Conservation (phyloP, 2,888 invertebrate species). For the Vandiemenella viatica region DNA sequence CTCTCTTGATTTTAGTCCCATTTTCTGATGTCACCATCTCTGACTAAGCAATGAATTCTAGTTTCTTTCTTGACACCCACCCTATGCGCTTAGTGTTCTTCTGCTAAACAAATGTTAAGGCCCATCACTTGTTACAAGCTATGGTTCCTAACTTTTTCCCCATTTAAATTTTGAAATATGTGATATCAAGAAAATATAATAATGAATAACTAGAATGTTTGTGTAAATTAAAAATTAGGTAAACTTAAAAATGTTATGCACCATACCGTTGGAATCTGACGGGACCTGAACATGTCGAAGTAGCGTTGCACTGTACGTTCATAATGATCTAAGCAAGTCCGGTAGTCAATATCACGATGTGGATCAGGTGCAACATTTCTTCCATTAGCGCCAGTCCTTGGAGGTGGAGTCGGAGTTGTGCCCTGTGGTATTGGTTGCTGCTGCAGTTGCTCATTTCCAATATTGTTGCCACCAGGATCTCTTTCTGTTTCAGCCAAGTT, state of each 20-base stretch:
- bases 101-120: too few relatives aligned
- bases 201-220: too few relatives aligned
- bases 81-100: too few relatives aligned
- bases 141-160: too few relatives aligned
- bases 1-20: too few relatives aligned
- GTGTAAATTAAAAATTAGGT: too few relatives aligned
- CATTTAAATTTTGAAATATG: neutral
- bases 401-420: slow-evolving; percentile 5
- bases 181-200: too few relatives aligned
- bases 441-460: slow-evolving; percentile 4
- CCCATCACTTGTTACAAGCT: too few relatives aligned
- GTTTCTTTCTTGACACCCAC: too few relatives aligned
- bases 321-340: slow-evolving; percentile 35
- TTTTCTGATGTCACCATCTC: too few relatives aligned
- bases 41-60: too few relatives aligned
- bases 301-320: slow-evolving; percentile 35
- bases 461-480: neutral
- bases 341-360: slow-evolving; percentile 32
- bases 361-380: slow-evolving; percentile 33
- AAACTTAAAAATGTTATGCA: too few relatives aligned
- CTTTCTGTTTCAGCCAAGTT: neutral
- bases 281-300: slow-evolving; percentile 28
- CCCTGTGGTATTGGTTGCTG: slow-evolving; percentile 2
- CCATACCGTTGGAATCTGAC: slow-evolving; percentile 31
- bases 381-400: slow-evolving; percentile 27